Evolutionary conservation across 2,888 invertebrate genomes (phyloP).

Genomic region (Ecliptopera silaceata): DNA sequence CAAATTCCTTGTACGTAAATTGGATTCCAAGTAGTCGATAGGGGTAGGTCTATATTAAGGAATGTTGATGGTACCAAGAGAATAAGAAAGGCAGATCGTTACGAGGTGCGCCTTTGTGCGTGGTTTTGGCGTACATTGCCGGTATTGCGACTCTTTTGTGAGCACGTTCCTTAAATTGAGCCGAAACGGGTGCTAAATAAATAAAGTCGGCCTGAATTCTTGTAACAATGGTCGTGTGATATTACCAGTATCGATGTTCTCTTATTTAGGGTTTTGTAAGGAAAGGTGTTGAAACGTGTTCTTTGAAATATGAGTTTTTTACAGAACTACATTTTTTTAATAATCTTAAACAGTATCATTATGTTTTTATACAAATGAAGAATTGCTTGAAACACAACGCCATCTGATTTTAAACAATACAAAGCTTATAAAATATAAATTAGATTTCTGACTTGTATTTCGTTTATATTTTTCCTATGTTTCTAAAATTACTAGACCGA

Average conservation of each 20-base stretch:
- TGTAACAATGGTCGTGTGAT: conserved; percentile 18
- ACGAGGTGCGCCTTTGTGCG: conserved; percentile 38
- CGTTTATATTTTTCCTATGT: too few species aligned
- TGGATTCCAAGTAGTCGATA: conserved; percentile 75
- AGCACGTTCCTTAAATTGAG: conserved; percentile 36
- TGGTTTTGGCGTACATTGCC: conserved; percentile 16
- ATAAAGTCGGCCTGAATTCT: conserved; percentile 30
- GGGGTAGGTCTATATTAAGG: conserved; percentile 71
- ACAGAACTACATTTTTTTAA: too few species aligned
- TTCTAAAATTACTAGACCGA: too few species aligned
- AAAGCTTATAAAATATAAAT: too few species aligned
- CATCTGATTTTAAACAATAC: too few species aligned
- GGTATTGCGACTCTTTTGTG: conserved; percentile 34
- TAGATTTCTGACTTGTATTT: too few species aligned
- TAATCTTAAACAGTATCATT: too few species aligned
- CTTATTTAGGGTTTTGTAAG: background rate
- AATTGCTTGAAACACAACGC: too few species aligned
- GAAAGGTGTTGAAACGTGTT: background rate
- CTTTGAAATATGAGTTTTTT: background rate
- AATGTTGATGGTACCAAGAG: conserved; percentile 54
- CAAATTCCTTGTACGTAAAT: conserved; percentile 67
- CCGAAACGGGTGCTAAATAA: conserved; percentile 33
- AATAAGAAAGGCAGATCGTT: conserved; percentile 49
- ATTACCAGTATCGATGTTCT: background rate
- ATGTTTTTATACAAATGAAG: too few species aligned